Evolutionary conservation across 2,797 vertebrate species (phyloP), one percentile per base, ranked within the genome.

Genomic region (Danio albolineatus): DNA sequence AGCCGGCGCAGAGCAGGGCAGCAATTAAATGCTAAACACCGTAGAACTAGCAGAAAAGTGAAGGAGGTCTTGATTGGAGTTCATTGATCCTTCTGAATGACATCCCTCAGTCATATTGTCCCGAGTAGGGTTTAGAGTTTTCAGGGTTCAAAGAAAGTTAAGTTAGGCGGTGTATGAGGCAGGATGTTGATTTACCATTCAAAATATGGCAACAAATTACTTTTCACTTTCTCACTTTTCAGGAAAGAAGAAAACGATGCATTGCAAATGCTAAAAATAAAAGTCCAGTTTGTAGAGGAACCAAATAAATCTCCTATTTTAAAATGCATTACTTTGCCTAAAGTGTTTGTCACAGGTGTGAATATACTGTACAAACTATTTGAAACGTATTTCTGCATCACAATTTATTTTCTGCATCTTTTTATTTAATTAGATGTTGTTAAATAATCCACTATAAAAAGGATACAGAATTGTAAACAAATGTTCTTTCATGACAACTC

Each of bases 11-110:
- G 75, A 76, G 78, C 73, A 73, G 46, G 85, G 82, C 39, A 41
- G 80, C 83, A 85, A 85, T 88, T 87, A 86, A 85, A 80, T 82
- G 82, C 80, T 86, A 86, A 87, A 84, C 85, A 84, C 67, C 19
- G 17, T 73, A 73, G 78, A 60, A 77, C 79, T 76, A 76, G 76
- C 8, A 14, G 59, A 79, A 76, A 76, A 82, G 82, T 83, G 82
- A 82, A 83, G 54, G 51, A 70, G 62, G 70, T 75, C 78, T 83
- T 83, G 67, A 86, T 83, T 82, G 72, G 66, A 51, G 66, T 54
- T 84, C 70, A 82, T 80, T 82, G 80, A 84, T 84, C 53, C 67
- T 13, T 78, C 51, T 79, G 59, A 85, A 80, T 73, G 38, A 49
- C 77, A 65, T 17, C 54, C 54, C 46, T 53, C 65, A 46, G 73